Evolutionary conservation across 2,888 invertebrate species (phyloP), one percentile per base, ranked within the genome.

Genomic region (Platycheirus albimanus): DNA sequence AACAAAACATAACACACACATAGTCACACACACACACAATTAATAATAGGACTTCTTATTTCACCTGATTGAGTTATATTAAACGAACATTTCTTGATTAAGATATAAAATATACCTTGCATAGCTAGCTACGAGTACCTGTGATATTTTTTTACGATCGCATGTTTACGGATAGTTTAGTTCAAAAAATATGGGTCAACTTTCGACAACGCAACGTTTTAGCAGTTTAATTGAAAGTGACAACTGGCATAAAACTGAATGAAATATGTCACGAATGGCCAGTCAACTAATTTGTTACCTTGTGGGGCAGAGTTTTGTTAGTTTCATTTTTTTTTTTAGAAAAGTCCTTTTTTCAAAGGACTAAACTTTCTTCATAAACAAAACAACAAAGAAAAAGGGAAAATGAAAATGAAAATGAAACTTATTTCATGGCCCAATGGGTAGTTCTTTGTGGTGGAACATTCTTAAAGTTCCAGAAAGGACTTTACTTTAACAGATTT

Each of bases 101-200:
- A 58, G 41, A 36, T 10, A 58, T 10, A 51, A 8, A n/a, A 10
- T 36, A 58, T 15, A 13, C 24, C 41, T 28, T 41, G 24, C 0
- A 28, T n/a, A n/a, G n/a, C n/a, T n/a, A n/a, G n/a, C n/a, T n/a
- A n/a, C n/a, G n/a, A n/a, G n/a, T n/a, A 28, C 10, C 41, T 58
- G 58, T 58, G 41, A 58, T 41, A 15, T 17, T 15, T 33, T 38
- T 19, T 43, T 41, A 30, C n/a, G 49, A 13, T 71, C 4, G 70
- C 70, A 61, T 71, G 70, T 71, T 13, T 5, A 3, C 13, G 10
- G 13, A 51, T 36, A 61, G 70, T 71, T 49, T 61, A n/a, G 15
- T 28, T 19, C 19, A 1, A 13, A 19, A 71, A 58, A 70, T 51
- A 51, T 71, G 49, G 70, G 70, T 71, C 70, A 71, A 51, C 67